Base-by-base conservation (phyloP, 2,113 vertebrate species). In the Dinomys branickii region DNA sequence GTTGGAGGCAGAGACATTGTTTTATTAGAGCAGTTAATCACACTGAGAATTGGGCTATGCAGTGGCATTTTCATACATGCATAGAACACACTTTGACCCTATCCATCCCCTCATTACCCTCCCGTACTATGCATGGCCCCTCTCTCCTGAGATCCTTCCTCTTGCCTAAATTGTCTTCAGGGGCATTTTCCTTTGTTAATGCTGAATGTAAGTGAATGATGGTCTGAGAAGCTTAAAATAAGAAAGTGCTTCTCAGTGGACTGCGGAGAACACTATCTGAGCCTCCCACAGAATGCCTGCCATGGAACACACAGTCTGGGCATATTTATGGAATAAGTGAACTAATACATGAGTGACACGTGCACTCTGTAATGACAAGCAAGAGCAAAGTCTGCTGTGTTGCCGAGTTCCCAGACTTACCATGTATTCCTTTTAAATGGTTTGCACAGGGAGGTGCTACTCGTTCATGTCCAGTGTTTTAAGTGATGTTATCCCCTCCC, bases 171-270 rank as follows among this genome's bases (percentile, higher is more conserved):
- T 33, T 1, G 7, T 30, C 28, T 50, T 50, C 56, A 38, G 16
- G 38, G 14, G 28, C 7, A 0, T 11, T 41, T 73, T 86, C 88
- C 83, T 81, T 75, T 71, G 61, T 88, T 90, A 67, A 81, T 67
- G 41, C 33, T 26, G 50, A 50, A 24, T 81, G 77, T 86, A 59
- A 52, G 78, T 65, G 59, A 77, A 10, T 22, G 44, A 47, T 77
- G 38, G 28, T 58, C 82, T 67, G 69, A 90, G 63, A 61, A 88
- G 16, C 84, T 92, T 82, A 19, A 54, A 90, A 94, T 71, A 91
- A 61, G 38, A 26, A 90, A 92, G 61, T 59, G 7, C 47, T 65
- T 81, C 12, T 83, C 73, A 80, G 78, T 7, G 61, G 78, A 73
- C 86, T 80, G 16, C 0, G 35, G 85, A 73, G 54, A 84, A 38